Evolutionary conservation across 2,113 vertebrate species (phyloP).

Genomic region (Isichthys henryi): DNA sequence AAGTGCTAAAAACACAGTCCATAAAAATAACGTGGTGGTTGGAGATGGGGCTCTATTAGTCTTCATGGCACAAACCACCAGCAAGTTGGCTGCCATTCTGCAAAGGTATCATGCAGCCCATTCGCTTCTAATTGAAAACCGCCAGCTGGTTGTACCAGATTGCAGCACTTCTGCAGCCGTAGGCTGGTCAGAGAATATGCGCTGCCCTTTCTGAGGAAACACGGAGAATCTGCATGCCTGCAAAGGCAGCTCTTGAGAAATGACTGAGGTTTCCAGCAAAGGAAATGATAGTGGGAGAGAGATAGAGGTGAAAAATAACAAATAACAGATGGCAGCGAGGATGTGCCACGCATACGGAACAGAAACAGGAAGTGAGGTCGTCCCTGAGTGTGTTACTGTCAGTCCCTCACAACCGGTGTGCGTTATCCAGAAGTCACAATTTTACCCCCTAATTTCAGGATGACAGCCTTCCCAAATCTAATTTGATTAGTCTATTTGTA

Average conservation of each 20-base stretch:
- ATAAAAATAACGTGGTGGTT: slow-evolving; percentile 6
- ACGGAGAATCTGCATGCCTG: background rate
- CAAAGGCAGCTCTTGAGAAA: background rate
- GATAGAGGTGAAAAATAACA: background rate
- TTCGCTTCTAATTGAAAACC: slow-evolving; percentile 12
- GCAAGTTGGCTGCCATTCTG: slow-evolving; percentile 7
- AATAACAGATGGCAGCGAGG: background rate
- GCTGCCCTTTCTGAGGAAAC: background rate
- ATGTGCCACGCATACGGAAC: background rate
- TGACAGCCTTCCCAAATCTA: background rate
- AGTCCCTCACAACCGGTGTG: background rate
- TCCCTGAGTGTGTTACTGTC: background rate
- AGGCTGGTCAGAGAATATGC: background rate
- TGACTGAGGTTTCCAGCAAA: background rate
- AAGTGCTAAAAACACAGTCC: slow-evolving; percentile 3
- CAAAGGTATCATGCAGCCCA: background rate
- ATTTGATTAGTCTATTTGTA: background rate
- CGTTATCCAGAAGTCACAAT: background rate
- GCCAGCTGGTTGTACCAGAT: background rate
- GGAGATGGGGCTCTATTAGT: background rate
- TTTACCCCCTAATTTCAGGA: background rate
- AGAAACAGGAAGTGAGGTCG: background rate
- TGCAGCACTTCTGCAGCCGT: background rate
- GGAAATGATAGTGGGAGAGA: background rate
- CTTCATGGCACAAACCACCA: slow-evolving; percentile 2